Percentiles rank a stretch among this genome's conserved stretches.
Conservation (phyloP, 2,797 vertebrate genomes). For the Halcyon smyrnensis region DNA sequence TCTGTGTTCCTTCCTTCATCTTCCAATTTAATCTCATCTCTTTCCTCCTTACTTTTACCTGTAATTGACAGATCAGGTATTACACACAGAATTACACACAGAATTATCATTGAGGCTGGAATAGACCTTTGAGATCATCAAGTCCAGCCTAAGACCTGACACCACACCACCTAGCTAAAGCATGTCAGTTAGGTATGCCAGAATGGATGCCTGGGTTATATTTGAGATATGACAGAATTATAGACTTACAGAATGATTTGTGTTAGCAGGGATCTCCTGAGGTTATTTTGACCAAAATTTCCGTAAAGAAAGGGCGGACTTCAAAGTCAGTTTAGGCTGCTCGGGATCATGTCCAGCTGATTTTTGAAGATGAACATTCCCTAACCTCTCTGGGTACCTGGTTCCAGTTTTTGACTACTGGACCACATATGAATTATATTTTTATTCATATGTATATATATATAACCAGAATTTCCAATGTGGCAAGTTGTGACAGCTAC, state of each 20-base stretch:
- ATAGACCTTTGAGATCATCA: too few relatives aligned
- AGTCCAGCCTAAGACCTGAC: too few relatives aligned
- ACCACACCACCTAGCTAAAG: too few relatives aligned
- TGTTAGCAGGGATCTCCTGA: not conserved
- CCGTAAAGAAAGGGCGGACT: not conserved
- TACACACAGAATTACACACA: too few relatives aligned
- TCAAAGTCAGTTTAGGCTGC: not conserved
- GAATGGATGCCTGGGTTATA: not conserved
- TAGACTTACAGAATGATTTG: not conserved
- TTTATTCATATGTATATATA: not conserved
- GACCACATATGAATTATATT: not conserved
- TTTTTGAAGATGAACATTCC: not conserved
- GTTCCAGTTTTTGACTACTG: not conserved
- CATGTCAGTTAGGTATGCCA: not conserved
- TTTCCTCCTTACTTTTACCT: not conserved
- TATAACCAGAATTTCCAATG: not conserved
- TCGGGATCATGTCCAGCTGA: not conserved
- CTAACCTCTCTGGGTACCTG: not conserved
- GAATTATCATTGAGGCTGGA: too few relatives aligned
- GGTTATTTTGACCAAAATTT: not conserved
- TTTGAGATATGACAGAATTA: not conserved
- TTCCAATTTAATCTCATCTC: not conserved
- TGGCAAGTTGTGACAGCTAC: not conserved
- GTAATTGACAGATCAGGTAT: not conserved
- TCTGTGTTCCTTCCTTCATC: not conserved